Evolutionary conservation across 2,797 vertebrate genomes (phyloP).

Genomic region (Pipistrellus pipistrellus): DNA sequence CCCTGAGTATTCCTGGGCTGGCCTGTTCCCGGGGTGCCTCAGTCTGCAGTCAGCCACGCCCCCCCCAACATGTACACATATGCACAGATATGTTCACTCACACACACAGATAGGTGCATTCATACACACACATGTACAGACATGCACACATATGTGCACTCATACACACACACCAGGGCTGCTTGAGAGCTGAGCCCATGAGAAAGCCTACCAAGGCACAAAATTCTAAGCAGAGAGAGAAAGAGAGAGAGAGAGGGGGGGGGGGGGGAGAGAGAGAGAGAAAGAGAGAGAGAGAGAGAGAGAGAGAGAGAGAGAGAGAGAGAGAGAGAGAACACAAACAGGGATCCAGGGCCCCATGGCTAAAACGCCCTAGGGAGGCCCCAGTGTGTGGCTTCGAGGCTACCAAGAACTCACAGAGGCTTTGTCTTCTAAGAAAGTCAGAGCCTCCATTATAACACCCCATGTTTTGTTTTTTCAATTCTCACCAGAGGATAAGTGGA

Average conservation of each 20-base stretch:
- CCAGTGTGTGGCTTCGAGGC: not conserved
- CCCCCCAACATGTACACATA: not conserved
- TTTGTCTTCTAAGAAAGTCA: conserved; percentile 63
- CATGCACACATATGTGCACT: too few relatives aligned
- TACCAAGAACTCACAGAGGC: conserved; percentile 37
- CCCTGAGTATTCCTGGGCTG: not conserved
- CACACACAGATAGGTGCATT: too few relatives aligned
- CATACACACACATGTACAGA: not conserved
- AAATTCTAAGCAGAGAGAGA: not conserved
- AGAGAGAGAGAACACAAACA: not conserved
- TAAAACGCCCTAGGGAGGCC: not conserved
- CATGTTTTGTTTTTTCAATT: not conserved
- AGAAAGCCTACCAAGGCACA: not conserved
- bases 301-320: too few relatives aligned
- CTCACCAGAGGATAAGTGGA: too few relatives aligned
- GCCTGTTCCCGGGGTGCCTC: not conserved
- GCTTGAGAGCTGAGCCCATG: not conserved
- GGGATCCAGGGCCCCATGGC: not conserved
- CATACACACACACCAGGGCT: not conserved
- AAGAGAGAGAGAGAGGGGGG: not conserved
- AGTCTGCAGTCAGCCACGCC: not conserved
- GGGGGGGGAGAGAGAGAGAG: too few relatives aligned
- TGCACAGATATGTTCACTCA: not conserved
- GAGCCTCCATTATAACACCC: not conserved
- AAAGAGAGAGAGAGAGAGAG: not conserved